Conservation (phyloP, 1,140 invertebrate species). For the Homalodisca vitripennis region DNA sequence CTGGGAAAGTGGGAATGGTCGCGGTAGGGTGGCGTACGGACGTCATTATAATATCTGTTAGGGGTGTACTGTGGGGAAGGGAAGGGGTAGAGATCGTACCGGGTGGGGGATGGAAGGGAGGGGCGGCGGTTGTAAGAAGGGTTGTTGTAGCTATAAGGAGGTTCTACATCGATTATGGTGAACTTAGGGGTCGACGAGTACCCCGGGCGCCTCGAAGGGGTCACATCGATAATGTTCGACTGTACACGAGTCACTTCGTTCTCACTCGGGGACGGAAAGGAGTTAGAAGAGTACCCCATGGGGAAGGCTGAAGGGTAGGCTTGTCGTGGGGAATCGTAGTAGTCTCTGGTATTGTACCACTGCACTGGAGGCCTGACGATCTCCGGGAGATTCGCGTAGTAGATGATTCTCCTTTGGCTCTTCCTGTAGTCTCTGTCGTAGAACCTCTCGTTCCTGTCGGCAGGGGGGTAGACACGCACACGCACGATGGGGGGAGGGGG, state of each 20-base stretch:
- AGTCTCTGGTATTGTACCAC: background rate
- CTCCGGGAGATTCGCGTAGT: constrained; percentile 53
- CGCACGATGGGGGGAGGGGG: constrained; percentile 6
- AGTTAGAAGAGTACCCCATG: background rate
- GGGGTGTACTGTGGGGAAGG: background rate
- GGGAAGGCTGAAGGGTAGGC: background rate
- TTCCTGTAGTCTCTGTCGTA: constrained; percentile 3
- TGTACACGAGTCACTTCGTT: constrained; percentile 35
- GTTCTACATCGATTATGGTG: constrained; percentile 36
- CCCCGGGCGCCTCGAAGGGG: background rate
- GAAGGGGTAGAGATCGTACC: background rate
- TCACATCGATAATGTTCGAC: constrained; percentile 33
- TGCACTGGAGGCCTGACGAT: constrained; percentile 36
- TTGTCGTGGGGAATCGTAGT: background rate
- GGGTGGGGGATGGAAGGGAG: background rate
- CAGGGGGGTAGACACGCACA: constrained; percentile 24
- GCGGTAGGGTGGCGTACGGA: background rate
- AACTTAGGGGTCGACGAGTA: constrained; percentile 29
- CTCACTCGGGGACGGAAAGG: background rate
- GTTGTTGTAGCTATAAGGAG: constrained; percentile 31
- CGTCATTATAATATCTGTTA: background rate
- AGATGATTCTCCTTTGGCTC: constrained; percentile 49
- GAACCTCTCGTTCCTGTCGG: background rate
- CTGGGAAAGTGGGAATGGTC: background rate
- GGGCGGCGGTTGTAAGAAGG: background rate